Base-by-base conservation (phyloP, 2,113 vertebrate species). In the Ophthalmolycus amberensis region DNA sequence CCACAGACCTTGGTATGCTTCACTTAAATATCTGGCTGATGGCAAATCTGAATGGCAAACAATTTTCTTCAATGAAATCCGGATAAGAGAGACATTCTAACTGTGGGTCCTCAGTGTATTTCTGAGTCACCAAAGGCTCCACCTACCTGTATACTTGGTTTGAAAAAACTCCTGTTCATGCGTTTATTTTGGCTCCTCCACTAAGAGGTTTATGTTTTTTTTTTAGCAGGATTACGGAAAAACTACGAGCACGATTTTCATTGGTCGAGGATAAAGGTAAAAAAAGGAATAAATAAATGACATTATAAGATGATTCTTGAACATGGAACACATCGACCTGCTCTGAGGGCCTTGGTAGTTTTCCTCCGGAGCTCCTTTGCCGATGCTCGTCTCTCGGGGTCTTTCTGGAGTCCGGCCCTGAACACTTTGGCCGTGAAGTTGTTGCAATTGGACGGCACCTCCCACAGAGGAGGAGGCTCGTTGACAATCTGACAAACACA, bases 381-480 rank as follows among this genome's bases (percentile, higher is more conserved):
- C 0, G 97, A 96, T 0, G 95, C 96, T 38, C 98, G 95, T n/a
- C 93, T 91, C 16, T 69, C 69, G 0, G 97, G 97, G 14, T 99
- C 96, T 71, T 99, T 99, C 92, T 94, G 94, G 75, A 99, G 94
- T 0, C 97, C 98, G n/a, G 96, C 95, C 6, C 92, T 95, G 87
- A 99, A 96, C 75, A 97, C 93, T 82, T 96, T 93, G 67, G 93
- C 95, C 0, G 97, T 99, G 91, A 95, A 94, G 18, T 96, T 96
- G 87, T 96, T 93, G 40, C 97, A 99, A 90, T 90, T 95, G 67
- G 96, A 88, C 0, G 98, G 98, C 71, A 99, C 98, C 94, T 99
- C 98, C 95, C 96, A 95, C 75, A 99, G 84, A 54, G 98, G 98
- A 0, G 98, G 96, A 0, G 97, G 96, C 86, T 98, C 96, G 0